Conservation (phyloP, 2,888 invertebrate species). For the Drosophila mettleri region DNA sequence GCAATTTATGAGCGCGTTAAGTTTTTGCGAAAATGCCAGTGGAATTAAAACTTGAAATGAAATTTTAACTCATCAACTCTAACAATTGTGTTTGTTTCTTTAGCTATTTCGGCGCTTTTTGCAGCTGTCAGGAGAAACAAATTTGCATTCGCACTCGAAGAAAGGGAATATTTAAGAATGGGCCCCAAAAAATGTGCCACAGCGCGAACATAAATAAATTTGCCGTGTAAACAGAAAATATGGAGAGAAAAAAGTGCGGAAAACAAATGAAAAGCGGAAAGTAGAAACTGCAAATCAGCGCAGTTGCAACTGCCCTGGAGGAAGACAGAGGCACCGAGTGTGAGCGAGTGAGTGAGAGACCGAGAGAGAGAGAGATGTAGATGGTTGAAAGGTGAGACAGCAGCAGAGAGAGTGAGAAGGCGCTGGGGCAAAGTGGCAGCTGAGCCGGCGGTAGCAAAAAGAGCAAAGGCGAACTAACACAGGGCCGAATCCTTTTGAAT, state of each 20-base stretch:
- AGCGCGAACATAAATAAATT: conserved; percentile 78
- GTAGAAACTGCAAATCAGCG: conserved; percentile 70
- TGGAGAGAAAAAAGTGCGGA: conserved; percentile 48
- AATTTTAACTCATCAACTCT: conserved; percentile 31
- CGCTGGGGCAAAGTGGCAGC: conserved; percentile 43
- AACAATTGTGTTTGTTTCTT: conserved; percentile 9
- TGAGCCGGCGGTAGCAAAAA: conserved; percentile 36
- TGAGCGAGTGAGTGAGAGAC: not conserved
- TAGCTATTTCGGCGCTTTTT: conserved; percentile 19
- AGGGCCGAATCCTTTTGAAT: conserved; percentile 69
- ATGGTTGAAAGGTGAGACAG: not conserved
- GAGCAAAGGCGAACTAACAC: conserved; percentile 59
- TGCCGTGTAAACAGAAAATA: conserved; percentile 72
- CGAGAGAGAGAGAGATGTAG: not conserved
- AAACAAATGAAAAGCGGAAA: conserved; percentile 59
- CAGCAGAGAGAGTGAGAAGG: conserved; percentile 20
- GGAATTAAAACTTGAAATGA: conserved; percentile 15
- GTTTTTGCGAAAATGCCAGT: conserved; percentile 2
- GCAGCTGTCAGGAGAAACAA: conserved; percentile 54
- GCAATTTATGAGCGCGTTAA: conserved; percentile 2
- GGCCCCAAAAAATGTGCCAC: conserved; percentile 56
- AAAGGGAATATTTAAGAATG: conserved; percentile 73
- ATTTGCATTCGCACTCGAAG: conserved; percentile 75
- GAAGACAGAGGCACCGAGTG: conserved; percentile 3
- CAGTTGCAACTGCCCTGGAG: conserved; percentile 58